Evolutionary conservation across 2,797 vertebrate genomes (phyloP).

Genomic region (Glossophaga mutica): DNA sequence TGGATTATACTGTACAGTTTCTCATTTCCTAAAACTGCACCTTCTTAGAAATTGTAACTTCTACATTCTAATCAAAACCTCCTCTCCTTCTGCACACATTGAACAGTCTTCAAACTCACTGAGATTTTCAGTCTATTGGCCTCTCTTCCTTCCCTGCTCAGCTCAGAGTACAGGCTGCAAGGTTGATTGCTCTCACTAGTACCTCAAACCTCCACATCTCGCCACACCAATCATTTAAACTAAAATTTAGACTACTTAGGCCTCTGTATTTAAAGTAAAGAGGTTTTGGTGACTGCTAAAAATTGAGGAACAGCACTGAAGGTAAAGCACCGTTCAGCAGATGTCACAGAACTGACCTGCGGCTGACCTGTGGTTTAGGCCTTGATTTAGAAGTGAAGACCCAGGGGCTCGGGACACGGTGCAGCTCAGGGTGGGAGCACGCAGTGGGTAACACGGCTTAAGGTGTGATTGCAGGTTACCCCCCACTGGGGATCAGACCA

Average conservation of each 20-base stretch:
- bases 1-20: too few relatives aligned
- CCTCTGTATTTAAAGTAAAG: constrained; percentile 83
- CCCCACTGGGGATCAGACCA: neutral
- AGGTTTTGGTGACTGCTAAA: too few relatives aligned
- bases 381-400: neutral
- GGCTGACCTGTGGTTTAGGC: neutral
- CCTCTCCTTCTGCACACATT: neutral
- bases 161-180: neutral
- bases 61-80: neutral
- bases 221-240: neutral
- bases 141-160: neutral
- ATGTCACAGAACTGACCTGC: neutral
- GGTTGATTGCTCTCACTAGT: neutral
- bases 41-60: neutral
- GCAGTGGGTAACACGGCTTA: neutral
- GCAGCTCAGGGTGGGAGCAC: neutral
- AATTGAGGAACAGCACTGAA: too few relatives aligned
- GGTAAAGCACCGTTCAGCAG: neutral
- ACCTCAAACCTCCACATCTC: neutral
- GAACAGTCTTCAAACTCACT: neutral
- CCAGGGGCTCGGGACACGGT: too few relatives aligned
- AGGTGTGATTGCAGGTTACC: neutral
- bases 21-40: too few relatives aligned
- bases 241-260: constrained; percentile 76
- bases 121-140: neutral